phyloP scores from a whole-genome alignment of 2,113 vertebrate genomes.

The Raja brachyura region DNA sequence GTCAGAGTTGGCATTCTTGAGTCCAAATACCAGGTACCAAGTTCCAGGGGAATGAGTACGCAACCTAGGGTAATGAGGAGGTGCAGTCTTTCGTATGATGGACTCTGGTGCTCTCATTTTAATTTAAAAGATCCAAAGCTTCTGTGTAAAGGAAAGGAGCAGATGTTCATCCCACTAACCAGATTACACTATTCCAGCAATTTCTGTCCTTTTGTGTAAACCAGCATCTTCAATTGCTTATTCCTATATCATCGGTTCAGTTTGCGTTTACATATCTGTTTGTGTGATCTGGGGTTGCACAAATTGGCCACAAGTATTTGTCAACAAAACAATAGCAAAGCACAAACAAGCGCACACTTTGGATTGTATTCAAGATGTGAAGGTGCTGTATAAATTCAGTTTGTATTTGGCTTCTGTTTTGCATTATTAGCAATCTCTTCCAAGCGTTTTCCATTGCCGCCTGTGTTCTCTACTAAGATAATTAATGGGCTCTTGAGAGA shows the following conservation, averaged over 20 bases:
- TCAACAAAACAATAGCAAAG: background rate
- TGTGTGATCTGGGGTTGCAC: background rate
- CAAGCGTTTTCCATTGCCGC: background rate
- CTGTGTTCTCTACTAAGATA: background rate
- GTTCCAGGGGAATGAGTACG: background rate
- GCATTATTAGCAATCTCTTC: background rate
- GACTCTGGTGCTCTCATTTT: background rate
- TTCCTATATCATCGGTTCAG: no score
- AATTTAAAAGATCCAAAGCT: background rate
- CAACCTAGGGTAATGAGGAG: background rate
- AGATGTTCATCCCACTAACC: background rate
- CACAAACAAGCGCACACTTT: background rate
- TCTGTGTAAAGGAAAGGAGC: background rate
- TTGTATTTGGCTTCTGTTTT: background rate
- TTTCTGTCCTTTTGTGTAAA: no score
- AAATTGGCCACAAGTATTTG: background rate
- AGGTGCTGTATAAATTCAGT: background rate
- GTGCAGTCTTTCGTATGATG: background rate
- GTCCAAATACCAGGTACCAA: background rate
- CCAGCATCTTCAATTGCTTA: no score
- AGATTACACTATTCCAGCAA: no score
- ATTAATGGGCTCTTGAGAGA: conserved; percentile 12
- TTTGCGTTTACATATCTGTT: no score
- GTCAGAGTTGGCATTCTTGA: background rate
- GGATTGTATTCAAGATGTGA: background rate